Evolutionary conservation across 2,797 vertebrate genomes (phyloP), one percentile per base, ranked within the genome.

Genomic region (Sebastes cheni): DNA sequence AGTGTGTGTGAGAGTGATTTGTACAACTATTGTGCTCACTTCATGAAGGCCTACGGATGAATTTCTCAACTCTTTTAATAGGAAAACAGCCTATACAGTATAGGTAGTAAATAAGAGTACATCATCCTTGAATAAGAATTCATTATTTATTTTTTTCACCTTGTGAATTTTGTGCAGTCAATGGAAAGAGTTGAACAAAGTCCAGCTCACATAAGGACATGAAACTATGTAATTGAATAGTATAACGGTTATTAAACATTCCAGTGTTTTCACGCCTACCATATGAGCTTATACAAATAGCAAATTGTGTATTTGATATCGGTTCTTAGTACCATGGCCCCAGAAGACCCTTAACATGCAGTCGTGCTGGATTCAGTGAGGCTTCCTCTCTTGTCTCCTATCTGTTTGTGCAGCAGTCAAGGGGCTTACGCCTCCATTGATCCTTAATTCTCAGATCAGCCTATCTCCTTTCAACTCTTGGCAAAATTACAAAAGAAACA

Each of bases 381-480:
- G 61, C 69, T 58, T 76, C 58, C 34, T 61, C 60, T 59, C 76
- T 54, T 20, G 30, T 67, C 77, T 80, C 71, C 83, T 73, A 36
- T 77, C 59, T 81, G 60, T 67, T 73, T 79, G 73, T 71, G 62
- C 73, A 23, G 73, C 82, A 72, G 75, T 75, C 74, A 50, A 78
- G 62, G 71, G 62, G 71, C 86, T 88, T 87, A 87, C 85, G 10
- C 75, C 65, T 80, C 12, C 50, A 88, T 88, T 92, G 88, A 92
- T 90, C 91, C 89, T 64, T 85, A 85, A 88, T 80, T 84, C 2
- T 88, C 80, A 65, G 74, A 84, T 88, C 77, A 72, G 83, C 65
- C 75, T 32, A 73, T 78, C 74, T 78, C 75, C 81, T 81, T 87
- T 87, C 69, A 86, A 88, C 75, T 86, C 67, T 77, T 83, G 82